Evolutionary conservation across 2,888 invertebrate species (phyloP).

Genomic region (Melikaiella ostensackeni): DNA sequence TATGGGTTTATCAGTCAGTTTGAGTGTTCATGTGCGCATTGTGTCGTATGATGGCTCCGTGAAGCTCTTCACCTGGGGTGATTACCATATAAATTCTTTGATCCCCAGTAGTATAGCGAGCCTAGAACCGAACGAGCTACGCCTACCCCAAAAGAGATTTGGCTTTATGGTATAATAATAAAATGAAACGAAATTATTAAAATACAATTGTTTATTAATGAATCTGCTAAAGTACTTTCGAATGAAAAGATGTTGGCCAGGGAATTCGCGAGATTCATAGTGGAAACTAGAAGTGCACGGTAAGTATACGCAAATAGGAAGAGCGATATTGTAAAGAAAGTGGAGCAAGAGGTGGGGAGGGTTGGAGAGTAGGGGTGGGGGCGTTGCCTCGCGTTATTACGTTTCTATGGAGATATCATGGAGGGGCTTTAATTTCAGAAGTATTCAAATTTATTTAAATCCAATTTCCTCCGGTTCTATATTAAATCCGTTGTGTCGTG

Average conservation of each 20-base stretch:
- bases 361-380: constrained; percentile 50
- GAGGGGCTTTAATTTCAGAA: constrained; percentile 75
- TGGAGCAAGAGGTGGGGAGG: constrained; percentile 53
- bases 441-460: constrained; percentile 75
- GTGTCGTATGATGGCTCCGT: no score
- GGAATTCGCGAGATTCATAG: constrained; percentile 28
- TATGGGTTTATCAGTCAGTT: no score
- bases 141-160: no score
- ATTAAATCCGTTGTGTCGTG: constrained; percentile 71
- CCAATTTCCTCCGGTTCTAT: constrained; percentile 72
- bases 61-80: no score
- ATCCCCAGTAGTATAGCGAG: no score
- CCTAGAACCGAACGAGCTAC: no score
- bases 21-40: no score
- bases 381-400: constrained; percentile 69
- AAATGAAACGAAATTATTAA: neutral
- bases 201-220: constrained; percentile 1
- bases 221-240: neutral
- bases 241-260: neutral
- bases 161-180: no score
- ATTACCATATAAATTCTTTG: no score
- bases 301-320: constrained; percentile 40
- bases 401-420: constrained; percentile 72
- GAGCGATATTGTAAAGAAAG: constrained; percentile 40
- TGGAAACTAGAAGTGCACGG: constrained; percentile 33